Conservation (phyloP, 2,113 vertebrate species). For the Parus major region DNA sequence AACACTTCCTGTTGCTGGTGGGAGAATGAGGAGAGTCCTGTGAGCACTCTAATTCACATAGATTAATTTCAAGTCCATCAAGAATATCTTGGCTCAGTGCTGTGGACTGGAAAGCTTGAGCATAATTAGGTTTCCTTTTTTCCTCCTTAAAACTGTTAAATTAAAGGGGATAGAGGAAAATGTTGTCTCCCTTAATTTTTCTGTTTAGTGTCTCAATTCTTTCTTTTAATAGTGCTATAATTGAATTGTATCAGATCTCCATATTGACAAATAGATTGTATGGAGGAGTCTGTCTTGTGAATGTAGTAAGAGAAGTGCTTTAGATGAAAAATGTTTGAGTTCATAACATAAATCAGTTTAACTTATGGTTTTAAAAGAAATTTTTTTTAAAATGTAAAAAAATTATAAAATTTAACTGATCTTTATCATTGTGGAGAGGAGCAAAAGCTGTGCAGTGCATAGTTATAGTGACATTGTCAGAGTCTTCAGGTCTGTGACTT, state of each 20-base stretch:
- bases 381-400: background rate
- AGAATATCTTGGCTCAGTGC: background rate
- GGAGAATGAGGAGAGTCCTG: background rate
- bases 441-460: background rate
- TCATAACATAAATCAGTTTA: background rate
- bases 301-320: background rate
- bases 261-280: constrained; percentile 16
- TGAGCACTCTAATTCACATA: background rate
- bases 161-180: background rate
- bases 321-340: background rate
- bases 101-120: background rate
- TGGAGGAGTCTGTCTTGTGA: background rate
- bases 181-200: background rate
- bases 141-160: background rate
- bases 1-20: background rate
- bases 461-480: background rate
- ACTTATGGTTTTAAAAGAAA: background rate
- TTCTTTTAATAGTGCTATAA: background rate
- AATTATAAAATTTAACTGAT: background rate
- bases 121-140: constrained; percentile 1
- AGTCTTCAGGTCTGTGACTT: background rate
- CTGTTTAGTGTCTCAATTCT: background rate
- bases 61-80: background rate
- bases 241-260: background rate
- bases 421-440: background rate